phyloP scores from a whole-genome alignment of 2,113 vertebrate species.

The Odontesthes bonariensis region DNA sequence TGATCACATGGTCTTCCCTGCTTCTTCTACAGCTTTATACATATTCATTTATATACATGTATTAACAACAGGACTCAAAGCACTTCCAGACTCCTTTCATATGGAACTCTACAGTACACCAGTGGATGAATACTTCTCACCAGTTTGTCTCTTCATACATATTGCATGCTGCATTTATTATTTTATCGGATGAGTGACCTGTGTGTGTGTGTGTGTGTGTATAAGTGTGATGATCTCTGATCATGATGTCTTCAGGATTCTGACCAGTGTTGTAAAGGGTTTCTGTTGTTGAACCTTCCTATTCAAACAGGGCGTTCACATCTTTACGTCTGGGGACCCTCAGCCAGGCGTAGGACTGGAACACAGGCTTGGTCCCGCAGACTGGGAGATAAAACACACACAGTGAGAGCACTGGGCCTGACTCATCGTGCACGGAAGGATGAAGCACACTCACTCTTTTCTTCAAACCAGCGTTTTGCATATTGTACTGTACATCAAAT shows the following conservation, averaged over 20 bases:
- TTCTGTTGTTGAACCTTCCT: constrained; percentile 18
- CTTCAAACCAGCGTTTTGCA: constrained; percentile 77
- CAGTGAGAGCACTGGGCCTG: constrained; percentile 49
- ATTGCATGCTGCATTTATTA: not conserved
- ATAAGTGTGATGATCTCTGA: not conserved
- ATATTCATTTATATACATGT: no score
- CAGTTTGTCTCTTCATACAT: not conserved
- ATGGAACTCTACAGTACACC: no score
- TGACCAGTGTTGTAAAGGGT: constrained; percentile 31
- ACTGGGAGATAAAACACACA: constrained; percentile 17
- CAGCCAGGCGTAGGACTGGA: constrained; percentile 6
- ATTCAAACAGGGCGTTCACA: constrained; percentile 14
- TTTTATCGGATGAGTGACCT: not conserved
- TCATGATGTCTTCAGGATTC: not conserved
- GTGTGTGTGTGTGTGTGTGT: no score
- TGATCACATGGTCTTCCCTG: no score
- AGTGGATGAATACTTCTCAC: no score
- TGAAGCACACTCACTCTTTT: constrained; percentile 60
- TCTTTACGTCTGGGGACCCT: constrained; percentile 9
- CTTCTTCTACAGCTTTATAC: no score
- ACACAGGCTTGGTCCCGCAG: no score
- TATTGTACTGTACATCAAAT: constrained; percentile 76
- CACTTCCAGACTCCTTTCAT: no score
- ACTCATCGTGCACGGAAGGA: constrained; percentile 41
- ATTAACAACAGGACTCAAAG: no score